Evolutionary conservation across 2,888 invertebrate genomes (phyloP).

Genomic region (Chironomus riparius): DNA sequence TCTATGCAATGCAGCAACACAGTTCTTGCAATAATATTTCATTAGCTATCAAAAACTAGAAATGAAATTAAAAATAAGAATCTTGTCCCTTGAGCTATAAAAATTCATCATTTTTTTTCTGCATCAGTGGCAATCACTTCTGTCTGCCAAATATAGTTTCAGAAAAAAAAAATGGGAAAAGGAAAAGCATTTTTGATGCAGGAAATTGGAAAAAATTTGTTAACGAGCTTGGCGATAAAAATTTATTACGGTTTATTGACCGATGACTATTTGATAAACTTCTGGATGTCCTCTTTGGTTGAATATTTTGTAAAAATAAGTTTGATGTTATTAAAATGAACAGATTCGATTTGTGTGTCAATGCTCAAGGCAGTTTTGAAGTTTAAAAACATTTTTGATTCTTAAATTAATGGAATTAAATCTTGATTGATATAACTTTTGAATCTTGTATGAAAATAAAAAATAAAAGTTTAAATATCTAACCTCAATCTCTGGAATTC

Average conservation of each 20-base stretch:
- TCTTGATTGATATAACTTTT: too few relatives aligned
- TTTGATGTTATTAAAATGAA: too few relatives aligned
- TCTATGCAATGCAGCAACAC: background rate
- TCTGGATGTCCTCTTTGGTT: too few relatives aligned
- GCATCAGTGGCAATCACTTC: background rate
- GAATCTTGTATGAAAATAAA: too few relatives aligned
- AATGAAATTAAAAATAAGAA: too few relatives aligned
- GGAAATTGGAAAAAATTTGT: background rate
- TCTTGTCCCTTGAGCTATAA: background rate
- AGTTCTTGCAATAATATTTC: background rate
- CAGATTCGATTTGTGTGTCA: too few relatives aligned
- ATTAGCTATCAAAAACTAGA: background rate
- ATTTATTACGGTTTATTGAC: background rate
- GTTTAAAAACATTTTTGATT: too few relatives aligned
- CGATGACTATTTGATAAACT: background rate
- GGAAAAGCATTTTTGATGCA: background rate
- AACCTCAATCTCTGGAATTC: slow-evolving; percentile 54
- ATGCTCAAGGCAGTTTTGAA: too few relatives aligned
- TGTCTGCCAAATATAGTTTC: background rate
- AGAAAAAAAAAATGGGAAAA: background rate
- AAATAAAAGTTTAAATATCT: too few relatives aligned
- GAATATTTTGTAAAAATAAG: too few relatives aligned
- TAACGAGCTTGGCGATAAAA: background rate
- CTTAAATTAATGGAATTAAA: too few relatives aligned
- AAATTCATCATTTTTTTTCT: background rate